phyloP scores from a whole-genome alignment of 2,888 invertebrate genomes.

The Agrenia bidenticulata region DNA sequence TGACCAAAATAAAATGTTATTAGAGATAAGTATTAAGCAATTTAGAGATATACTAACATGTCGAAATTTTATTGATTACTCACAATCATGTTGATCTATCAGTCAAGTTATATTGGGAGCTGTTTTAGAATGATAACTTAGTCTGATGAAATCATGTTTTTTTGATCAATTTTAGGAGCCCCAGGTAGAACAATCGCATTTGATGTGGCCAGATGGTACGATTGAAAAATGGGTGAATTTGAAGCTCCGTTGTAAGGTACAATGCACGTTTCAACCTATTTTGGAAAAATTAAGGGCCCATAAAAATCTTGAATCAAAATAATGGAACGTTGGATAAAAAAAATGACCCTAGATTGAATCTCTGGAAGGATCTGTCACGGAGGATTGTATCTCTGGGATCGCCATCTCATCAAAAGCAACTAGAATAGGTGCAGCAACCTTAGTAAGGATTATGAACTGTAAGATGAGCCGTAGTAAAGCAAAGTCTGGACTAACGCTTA shows the following conservation, averaged over 20 bases:
- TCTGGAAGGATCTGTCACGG: conserved; percentile 34
- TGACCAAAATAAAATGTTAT: too few relatives aligned
- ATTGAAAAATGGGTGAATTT: conserved; percentile 52
- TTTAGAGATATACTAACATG: too few relatives aligned
- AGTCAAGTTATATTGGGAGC: too few relatives aligned
- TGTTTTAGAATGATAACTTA: too few relatives aligned
- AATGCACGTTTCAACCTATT: not conserved
- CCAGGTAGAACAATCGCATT: conserved; percentile 59
- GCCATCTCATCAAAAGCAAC: conserved; percentile 62
- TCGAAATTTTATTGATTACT: too few relatives aligned
- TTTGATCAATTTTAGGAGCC: conserved; percentile 57
- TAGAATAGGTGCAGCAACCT: conserved; percentile 59
- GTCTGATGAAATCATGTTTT: too few relatives aligned
- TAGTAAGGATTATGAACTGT: conserved; percentile 50
- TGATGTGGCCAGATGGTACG: conserved; percentile 53
- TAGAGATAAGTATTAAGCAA: too few relatives aligned
- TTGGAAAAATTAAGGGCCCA: too few relatives aligned
- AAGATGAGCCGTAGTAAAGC: conserved; percentile 28
- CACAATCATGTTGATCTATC: too few relatives aligned
- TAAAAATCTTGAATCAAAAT: not conserved
- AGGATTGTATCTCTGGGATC: conserved; percentile 55
- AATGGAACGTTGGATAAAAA: too few relatives aligned
- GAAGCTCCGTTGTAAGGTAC: conserved; percentile 47
- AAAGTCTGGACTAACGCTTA: conserved; percentile 62
- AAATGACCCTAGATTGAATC: too few relatives aligned